Evolutionary conservation across 2,113 vertebrate species (phyloP), one percentile per base, ranked within the genome.

Genomic region (Lethenteron reissneri): DNA sequence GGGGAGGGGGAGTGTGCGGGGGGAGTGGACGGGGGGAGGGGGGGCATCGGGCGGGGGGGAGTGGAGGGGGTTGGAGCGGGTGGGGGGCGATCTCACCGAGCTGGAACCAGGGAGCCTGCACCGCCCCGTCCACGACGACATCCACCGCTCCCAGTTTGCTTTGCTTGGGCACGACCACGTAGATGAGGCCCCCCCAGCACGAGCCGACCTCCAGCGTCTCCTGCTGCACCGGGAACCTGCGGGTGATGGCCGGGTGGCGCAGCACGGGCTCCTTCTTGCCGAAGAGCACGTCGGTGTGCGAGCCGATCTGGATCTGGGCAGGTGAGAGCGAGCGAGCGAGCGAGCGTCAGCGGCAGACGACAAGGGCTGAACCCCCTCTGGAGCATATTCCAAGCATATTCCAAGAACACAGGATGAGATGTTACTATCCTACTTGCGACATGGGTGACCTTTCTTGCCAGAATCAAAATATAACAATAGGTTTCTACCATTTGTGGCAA

Each of bases 171-270:
- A 80, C 77, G n/a, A 81, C 72, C 70, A 85, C 19, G 73, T 83
- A 82, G 58, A 84, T 72, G 19, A 86, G 82, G 1, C 80, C 84
- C 10, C 82, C 80, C 81, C 82, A 84, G 13, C 84, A 74, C 75
- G 79, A 80, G 64, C 76, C 82, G 71, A 85, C 75, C 73, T 77
- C 74, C 56, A 79, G 71, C 76, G 74, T 83, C 3, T 72, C 77
- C 11, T 72, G 71, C 25, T 73, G 62, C 11, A 83, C 72, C n/a
- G 75, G 21, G n/a, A 82, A 79, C 2, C 57, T 73, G 72, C 76
- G 75, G 57, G 78, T 60, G n/a, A 85, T 80, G 56, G 76, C 71
- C 0, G 81, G 76, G 6, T 79, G 77, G 21, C 78, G 78, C 71
- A 77, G 81, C 73, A 85, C 17, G 6, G 41, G 41, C 58, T 76